Base-by-base conservation (phyloP, 2,797 vertebrate genomes). In the Philypnodon macrostomus region DNA sequence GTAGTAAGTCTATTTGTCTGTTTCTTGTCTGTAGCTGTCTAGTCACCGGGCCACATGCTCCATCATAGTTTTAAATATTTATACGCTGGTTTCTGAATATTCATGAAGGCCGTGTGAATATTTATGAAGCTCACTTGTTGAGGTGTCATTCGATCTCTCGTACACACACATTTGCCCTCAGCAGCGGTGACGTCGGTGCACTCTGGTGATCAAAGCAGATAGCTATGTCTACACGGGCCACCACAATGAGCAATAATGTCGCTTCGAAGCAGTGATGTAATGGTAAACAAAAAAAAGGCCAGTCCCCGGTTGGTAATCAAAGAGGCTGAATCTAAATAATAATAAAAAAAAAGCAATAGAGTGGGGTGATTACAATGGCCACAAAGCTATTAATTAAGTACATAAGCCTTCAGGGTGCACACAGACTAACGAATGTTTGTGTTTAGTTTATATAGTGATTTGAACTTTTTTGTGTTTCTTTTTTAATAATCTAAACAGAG, bases 11-110 rank as follows among this genome's bases (percentile, higher is more conserved):
- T 84, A 81, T 86, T 79, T 85, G 66, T 84, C 81, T 69, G 75
- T 73, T 84, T 74, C 78, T 70, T 73, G 73, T 81, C 85, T 75
- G 74, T 53, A 58, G 68, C 73, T 84, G 81, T 86, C 82, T 77
- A 70, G 67, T 79, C 79, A 63, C 64, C 65, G 44, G 14, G 76
- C 80, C 75, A 69, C 84, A 79, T 58, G 70, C 80, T 85, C 79
- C 59, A 85, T 85, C 82, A 83, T 67, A 14, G 66, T 82, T 87
- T 27, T 84, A 87, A 87, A 86, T 86, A 87, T 87, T 84, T 80
- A 86, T 81, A 67, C 63, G 26, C 45, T 13, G 0, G n/a, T 2
- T 18, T 30, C 63, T 85, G 79, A 84, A 85, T 85, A 85, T 85
- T 64, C 72, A 88, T 81, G 58, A 77, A n/a, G 10, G 4, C 35